Conservation (phyloP, 2,888 invertebrate species). For the Melanostoma scalare region DNA sequence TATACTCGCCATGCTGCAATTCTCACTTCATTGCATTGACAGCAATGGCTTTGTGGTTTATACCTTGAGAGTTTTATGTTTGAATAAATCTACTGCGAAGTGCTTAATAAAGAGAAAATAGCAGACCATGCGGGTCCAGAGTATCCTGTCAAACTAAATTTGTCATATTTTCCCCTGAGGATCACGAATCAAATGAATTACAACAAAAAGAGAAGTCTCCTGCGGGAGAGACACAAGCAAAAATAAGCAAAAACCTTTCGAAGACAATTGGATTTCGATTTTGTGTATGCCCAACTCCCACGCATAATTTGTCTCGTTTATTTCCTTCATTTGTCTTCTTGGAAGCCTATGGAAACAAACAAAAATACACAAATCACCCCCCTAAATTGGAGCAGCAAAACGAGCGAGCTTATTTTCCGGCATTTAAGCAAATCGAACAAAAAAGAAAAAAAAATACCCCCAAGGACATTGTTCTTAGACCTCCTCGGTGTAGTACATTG, state of each 20-base stretch:
- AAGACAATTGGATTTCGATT: constrained; percentile 61
- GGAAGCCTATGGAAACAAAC: constrained; percentile 7
- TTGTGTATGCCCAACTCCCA: constrained; percentile 17
- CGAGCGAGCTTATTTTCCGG: constrained; percentile 52
- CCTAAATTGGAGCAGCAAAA: constrained; percentile 2
- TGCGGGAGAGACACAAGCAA: no score
- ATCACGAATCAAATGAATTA: constrained; percentile 47
- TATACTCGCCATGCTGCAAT: constrained; percentile 5
- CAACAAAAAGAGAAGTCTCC: constrained; percentile 31
- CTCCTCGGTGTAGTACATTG: constrained; percentile 8
- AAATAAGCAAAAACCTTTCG: constrained; percentile 45
- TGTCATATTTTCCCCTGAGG: constrained; percentile 48
- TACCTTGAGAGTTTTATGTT: constrained; percentile 37
- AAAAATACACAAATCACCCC: constrained; percentile 10
- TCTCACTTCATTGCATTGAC: constrained; percentile 27
- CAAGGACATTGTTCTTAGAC: constrained; percentile 30
- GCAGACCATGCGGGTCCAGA: background rate
- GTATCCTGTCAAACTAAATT: constrained; percentile 30
- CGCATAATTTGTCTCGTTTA: constrained; percentile 59
- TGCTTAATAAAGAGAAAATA: background rate
- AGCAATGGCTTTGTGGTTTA: constrained; percentile 22
- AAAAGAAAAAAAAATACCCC: constrained; percentile 11
- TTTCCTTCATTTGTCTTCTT: constrained; percentile 51
- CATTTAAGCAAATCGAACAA: constrained; percentile 57
- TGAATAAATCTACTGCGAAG: constrained; percentile 46